Base-by-base conservation (phyloP, 2,113 vertebrate species). In the Nannospalax galili region DNA sequence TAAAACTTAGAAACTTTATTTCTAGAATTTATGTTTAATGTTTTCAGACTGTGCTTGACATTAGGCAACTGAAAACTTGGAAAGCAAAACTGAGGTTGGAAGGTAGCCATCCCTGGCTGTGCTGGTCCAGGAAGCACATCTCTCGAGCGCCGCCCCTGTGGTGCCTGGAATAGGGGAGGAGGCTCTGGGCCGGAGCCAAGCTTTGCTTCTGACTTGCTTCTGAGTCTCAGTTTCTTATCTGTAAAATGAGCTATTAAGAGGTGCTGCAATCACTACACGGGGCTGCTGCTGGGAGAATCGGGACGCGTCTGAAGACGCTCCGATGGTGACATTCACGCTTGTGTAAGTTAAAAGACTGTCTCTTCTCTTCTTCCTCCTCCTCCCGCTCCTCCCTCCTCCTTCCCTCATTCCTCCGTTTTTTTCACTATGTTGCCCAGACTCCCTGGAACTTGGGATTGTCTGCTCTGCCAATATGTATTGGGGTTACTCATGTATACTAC, bases 81-180 rank as follows among this genome's bases (percentile, higher is more conserved):
- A 78, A 45, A 40, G 10, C 42, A 65, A 84, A 62, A 8, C n/a
- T 0, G 24, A 17, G 37, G 17, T 42, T 52, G 75, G 5, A 10
- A 2, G 9, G 5, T 20, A 42, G 28, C 45, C 6, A 3, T 30
- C 40, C 26, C 62, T 7, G n/a, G 17, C 2, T 1, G 1, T 20
- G 7, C 87, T 3, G 1, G 19, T 17, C 73, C 35, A 1, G 35
- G 15, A 40, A 58, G 1, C 17, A 2, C 0, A 6, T 2, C 24
- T 10, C 28, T n/a, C 17, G 0, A 28, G 17, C 35, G 52, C 35
- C 74, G 22, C 0, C 3, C 35, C 64, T 1, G 0, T 0, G 3
- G 8, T 1, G 2, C 3, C 0, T 37, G 0, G 56, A 24, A 0
- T 0, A 24, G 45, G 1, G n/a, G 32, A 17, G 6, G 0, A 30